Evolutionary conservation across 2,113 vertebrate species (phyloP), one percentile per base, ranked within the genome.

Genomic region (Australoheros scitulus): DNA sequence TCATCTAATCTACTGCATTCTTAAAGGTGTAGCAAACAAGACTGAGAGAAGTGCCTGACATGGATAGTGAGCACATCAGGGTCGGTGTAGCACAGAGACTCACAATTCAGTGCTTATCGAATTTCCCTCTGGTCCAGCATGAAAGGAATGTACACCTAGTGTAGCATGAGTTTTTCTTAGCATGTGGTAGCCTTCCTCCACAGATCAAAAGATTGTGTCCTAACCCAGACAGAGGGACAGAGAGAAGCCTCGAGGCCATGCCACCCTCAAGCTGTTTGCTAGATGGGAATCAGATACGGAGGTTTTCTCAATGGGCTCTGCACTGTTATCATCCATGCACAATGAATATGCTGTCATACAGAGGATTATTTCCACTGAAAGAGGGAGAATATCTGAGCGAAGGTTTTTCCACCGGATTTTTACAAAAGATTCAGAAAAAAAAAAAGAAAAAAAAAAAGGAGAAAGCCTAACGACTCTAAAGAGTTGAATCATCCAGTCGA

Each of bases 401-500:
- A 83, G 83, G 59, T 61, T 88, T 92, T 92, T 85, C 38, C 74
- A 55, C 82, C 38, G n/a, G 81, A n/a, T 84, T 85, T 84, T 90
- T 86, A 85, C 74, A 91, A 86, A 92, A 87, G 85, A 81, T 63
- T 43, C n/a, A 5, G 8, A 57, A 65, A 57, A 9, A n/a, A n/a
- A 36, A 36, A 36, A 36, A 26, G 3, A 36, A 36, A 9, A 36
- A 36, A 36, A 36, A 57, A 87, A 59, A 29, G n/a, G 15, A 88
- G 29, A 83, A 92, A 90, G 56, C 56, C 58, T 80, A 90, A 94
- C 52, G 68, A 91, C 91, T 88, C 76, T 78, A 80, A 94, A 92
- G 86, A 92, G 77, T 90, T 90, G 90, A 95, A 91, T 92, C 91
- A 92, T 87, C 70, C 77, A 82, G 91, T 88, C 88, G 91, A 93